A percentile compares a stretch with the other conserved stretches of the same genome.
phyloP scores from a whole-genome alignment of 2,113 vertebrate genomes.

The Dendropsophus ebraccatus region DNA sequence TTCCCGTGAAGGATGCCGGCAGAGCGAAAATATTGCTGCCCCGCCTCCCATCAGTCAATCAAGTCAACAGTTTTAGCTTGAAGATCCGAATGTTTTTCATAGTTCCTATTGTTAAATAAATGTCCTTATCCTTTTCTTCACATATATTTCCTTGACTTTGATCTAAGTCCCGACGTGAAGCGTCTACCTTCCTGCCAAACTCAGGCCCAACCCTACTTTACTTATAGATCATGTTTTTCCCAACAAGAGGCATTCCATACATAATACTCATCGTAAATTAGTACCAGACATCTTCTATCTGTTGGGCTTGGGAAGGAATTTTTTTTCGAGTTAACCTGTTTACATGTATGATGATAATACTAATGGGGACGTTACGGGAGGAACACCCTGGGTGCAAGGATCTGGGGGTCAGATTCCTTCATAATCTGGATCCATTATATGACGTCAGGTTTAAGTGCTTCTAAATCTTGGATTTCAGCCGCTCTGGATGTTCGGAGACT shows the following conservation, averaged over 20 bases:
- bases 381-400: conserved; percentile 29
- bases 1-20: too few species aligned
- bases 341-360: conserved; percentile 14
- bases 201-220: not conserved
- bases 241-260: conserved; percentile 21
- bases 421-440: conserved; percentile 43
- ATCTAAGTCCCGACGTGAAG: not conserved
- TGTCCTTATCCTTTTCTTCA: not conserved
- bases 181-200: not conserved
- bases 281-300: conserved; percentile 6
- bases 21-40: too few species aligned
- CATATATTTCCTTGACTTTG: not conserved
- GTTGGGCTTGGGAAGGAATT: not conserved
- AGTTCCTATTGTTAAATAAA: not conserved
- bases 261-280: not conserved
- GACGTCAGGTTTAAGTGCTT: conserved; percentile 40
- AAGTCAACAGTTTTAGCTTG: not conserved
- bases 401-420: not conserved
- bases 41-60: too few species aligned
- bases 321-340: not conserved
- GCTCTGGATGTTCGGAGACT: not conserved
- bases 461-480: conserved; percentile 6
- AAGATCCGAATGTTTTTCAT: not conserved
- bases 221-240: not conserved
- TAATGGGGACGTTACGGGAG: conserved; percentile 21